phyloP scores from a whole-genome alignment of 2,113 vertebrate genomes.

The Alosa alosa region DNA sequence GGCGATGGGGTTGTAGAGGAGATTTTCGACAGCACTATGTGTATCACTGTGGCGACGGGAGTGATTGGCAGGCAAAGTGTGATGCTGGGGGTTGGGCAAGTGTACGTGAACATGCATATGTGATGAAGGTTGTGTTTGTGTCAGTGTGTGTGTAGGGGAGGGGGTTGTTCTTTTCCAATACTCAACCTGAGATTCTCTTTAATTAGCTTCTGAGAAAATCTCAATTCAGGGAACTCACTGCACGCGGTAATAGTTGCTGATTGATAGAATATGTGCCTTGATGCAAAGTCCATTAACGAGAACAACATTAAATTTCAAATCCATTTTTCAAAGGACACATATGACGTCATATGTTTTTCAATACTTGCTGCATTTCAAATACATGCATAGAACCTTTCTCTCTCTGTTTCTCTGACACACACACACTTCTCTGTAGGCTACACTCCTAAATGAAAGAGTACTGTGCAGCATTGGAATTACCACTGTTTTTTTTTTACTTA shows the following conservation, averaged over 20 bases:
- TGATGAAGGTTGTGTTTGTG: background rate
- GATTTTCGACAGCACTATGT: background rate
- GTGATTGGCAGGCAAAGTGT: background rate
- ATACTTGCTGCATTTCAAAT: background rate
- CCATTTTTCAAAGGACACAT: background rate
- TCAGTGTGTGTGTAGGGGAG: background rate
- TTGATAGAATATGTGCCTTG: background rate
- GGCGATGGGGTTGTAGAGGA: background rate
- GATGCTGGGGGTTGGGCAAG: background rate
- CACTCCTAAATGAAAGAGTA: background rate
- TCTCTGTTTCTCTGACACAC: background rate
- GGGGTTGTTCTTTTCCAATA: no score
- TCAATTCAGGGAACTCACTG: background rate
- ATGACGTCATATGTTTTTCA: slow-evolving; percentile 10
- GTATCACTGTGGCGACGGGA: background rate
- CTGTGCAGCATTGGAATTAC: no score
- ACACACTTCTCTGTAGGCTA: background rate
- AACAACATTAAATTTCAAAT: background rate
- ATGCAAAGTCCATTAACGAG: background rate
- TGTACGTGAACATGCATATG: background rate
- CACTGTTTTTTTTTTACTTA: no score
- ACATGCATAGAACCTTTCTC: background rate
- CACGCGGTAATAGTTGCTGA: background rate
- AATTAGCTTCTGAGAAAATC: slow-evolving; percentile 5
- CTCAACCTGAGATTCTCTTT: background rate